These are phyloP conservation scores for Anoplolepis gracilipes DNA, from an alignment of 1,140 invertebrate genomes.

Conservation along the genomic window DNA sequence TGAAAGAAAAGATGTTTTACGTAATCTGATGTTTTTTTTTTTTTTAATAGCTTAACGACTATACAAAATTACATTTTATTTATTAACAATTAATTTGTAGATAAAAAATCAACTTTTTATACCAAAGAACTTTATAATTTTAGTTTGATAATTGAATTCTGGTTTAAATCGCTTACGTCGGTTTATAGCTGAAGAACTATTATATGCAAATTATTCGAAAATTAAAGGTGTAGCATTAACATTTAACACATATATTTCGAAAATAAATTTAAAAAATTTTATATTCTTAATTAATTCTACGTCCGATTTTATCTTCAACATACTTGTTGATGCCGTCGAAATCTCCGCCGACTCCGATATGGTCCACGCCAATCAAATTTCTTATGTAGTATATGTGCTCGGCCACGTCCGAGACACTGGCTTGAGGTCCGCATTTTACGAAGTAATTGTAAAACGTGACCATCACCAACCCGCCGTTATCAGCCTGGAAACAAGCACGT, in stretches of 20 bases:
- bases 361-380: conserved; percentile 87
- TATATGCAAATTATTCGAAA: not conserved
- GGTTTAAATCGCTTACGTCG: not conserved
- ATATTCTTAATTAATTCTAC: conserved; percentile 6
- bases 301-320: conserved; percentile 58
- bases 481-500: conserved; percentile 87
- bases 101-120: not conserved
- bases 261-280: no score
- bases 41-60: not conserved
- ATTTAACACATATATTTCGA: not conserved
- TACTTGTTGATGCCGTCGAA: conserved; percentile 88
- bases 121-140: not conserved
- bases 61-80: not conserved
- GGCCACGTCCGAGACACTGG: conserved; percentile 91
- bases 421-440: conserved; percentile 92
- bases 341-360: conserved; percentile 87
- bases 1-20: conserved; percentile 63
- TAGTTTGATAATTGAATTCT: not conserved
- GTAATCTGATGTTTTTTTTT: conserved; percentile 10
- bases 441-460: conserved; percentile 95
- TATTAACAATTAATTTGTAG: not conserved
- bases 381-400: conserved; percentile 88
- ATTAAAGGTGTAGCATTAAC: not conserved
- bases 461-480: conserved; percentile 95
- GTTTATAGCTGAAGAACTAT: not conserved